Conservation (phyloP, 2,113 vertebrate genomes). For the Anolis sagrei region DNA sequence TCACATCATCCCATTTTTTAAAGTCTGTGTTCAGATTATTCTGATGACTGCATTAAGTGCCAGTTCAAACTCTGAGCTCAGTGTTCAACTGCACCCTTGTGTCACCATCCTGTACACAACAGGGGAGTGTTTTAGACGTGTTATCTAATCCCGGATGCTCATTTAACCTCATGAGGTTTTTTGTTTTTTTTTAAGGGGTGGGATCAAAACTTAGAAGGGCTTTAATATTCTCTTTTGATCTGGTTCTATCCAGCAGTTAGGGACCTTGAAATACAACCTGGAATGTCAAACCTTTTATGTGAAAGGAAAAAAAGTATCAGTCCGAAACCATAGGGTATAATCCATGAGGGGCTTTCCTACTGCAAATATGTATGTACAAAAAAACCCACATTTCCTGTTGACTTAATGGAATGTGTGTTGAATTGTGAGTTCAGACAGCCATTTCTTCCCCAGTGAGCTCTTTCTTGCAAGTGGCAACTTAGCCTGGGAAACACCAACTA, state of each 20-base stretch:
- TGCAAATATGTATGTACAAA: background rate
- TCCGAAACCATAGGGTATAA: constrained; percentile 17
- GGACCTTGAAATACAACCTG: constrained; percentile 51
- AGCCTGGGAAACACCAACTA: background rate
- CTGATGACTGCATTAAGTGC: constrained; percentile 34
- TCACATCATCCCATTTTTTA: background rate
- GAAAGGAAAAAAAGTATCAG: constrained; percentile 8
- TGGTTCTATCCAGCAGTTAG: constrained; percentile 49
- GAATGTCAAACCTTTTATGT: background rate
- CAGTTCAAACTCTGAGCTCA: constrained; percentile 37
- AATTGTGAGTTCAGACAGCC: background rate
- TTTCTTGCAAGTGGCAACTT: background rate
- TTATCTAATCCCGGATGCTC: constrained; percentile 39
- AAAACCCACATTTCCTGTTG: constrained; percentile 2
- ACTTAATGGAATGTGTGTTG: background rate
- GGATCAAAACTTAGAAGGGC: constrained; percentile 61
- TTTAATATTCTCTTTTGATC: constrained; percentile 39
- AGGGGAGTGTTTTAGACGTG: constrained; percentile 36
- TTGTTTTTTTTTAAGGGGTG: constrained; percentile 41
- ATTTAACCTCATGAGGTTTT: constrained; percentile 41
- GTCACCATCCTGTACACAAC: background rate
- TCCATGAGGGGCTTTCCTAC: background rate
- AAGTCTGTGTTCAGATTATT: constrained; percentile 12
- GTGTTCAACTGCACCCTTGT: background rate
- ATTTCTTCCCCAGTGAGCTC: background rate